Conservation (phyloP, 2,888 invertebrate genomes). For the Trissonchulus sp. region DNA sequence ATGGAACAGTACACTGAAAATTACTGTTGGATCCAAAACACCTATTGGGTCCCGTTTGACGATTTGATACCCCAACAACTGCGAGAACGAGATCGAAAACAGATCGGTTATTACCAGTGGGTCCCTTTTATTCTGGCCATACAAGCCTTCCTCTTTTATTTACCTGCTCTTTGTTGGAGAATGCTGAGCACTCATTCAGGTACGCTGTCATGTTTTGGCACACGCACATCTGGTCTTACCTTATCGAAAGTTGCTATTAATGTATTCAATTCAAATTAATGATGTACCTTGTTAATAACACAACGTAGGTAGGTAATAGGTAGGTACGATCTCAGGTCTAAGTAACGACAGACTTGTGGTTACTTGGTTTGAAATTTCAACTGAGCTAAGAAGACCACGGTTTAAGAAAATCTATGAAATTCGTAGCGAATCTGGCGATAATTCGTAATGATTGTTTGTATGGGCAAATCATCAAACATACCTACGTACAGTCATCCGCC, state of each 20-base stretch:
- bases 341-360: too few species aligned
- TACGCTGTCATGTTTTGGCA: constrained; percentile 30
- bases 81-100: constrained; percentile 48
- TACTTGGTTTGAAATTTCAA: too few species aligned
- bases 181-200: constrained; percentile 49
- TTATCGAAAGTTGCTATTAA: background rate
- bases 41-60: constrained; percentile 54
- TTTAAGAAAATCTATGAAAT: too few species aligned
- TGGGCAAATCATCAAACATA: too few species aligned
- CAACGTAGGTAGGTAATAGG: too few species aligned
- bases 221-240: too few species aligned
- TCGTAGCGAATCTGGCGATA: too few species aligned
- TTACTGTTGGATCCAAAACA: constrained; percentile 57
- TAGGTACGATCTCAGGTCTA: too few species aligned
- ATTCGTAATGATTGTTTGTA: too few species aligned
- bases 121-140: too few species aligned
- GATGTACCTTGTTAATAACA: background rate
- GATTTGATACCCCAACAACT: constrained; percentile 53
- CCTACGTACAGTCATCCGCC: background rate
- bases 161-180: constrained; percentile 50
- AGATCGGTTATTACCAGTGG: too few species aligned
- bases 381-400: too few species aligned
- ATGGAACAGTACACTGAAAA: constrained; percentile 59
- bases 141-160: constrained; percentile 49
- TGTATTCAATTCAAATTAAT: background rate